A percentile compares a stretch with the other conserved stretches of the same genome.
phyloP scores from a whole-genome alignment of 2,888 invertebrate species.

The Eubasilissa splendida region DNA sequence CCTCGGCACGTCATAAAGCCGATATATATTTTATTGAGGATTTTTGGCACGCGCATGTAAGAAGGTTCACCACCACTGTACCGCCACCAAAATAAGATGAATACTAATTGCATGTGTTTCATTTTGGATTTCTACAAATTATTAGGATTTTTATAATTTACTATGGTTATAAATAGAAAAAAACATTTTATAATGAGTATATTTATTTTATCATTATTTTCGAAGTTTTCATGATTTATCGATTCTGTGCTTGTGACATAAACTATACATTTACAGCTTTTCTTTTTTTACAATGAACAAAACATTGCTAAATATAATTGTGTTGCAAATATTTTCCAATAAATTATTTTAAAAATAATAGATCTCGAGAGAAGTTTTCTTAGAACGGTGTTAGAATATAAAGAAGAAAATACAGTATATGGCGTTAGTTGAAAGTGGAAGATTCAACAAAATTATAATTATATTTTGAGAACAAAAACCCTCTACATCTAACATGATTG shows the following conservation, averaged over 20 bases:
- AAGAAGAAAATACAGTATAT: neutral
- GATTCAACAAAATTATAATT: too few relatives aligned
- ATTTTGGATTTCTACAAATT: neutral
- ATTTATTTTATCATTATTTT: constrained; percentile 44
- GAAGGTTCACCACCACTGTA: too few relatives aligned
- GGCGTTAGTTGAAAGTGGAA: too few relatives aligned
- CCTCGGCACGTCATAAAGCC: too few relatives aligned
- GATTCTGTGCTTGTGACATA: constrained; percentile 41
- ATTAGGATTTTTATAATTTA: constrained; percentile 47
- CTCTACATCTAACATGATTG: too few relatives aligned
- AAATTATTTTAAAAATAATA: neutral
- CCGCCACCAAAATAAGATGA: too few relatives aligned
- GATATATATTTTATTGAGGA: too few relatives aligned
- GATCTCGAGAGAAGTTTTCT: neutral
- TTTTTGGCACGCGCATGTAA: too few relatives aligned
- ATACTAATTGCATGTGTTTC: too few relatives aligned
- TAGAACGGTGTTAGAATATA: neutral
- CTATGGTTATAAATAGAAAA: constrained; percentile 41
- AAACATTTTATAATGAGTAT: constrained; percentile 11
- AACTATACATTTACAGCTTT: constrained; percentile 43
- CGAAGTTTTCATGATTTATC: constrained; percentile 41
- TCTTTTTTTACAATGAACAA: neutral
- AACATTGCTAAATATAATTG: neutral
- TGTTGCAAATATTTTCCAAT: neutral
- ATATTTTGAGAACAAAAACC: too few relatives aligned